These are phyloP conservation scores for Melanaphis sacchari DNA, from an alignment of 1,140 invertebrate genomes.

Conservation along the genomic window DNA sequence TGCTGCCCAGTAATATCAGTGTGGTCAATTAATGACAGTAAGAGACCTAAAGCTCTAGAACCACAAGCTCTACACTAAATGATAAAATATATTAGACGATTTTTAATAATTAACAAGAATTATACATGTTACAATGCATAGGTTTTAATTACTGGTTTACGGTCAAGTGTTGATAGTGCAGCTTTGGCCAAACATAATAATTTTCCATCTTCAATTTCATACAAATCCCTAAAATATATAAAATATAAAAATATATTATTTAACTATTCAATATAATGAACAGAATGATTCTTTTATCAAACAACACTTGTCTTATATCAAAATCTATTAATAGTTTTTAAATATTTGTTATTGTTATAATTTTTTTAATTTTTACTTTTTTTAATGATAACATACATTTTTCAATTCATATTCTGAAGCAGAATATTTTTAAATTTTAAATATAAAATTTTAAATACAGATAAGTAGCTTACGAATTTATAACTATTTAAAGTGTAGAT, in stretches of 20 bases:
- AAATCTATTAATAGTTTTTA: too few species aligned
- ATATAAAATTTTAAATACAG: too few species aligned
- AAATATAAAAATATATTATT: background rate
- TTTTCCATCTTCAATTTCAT: conserved; percentile 40
- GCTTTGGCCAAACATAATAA: conserved; percentile 20
- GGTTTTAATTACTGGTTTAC: conserved; percentile 37
- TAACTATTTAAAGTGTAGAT: too few species aligned
- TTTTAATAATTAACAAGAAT: background rate
- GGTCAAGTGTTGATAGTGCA: conserved; percentile 37
- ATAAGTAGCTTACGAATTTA: too few species aligned
- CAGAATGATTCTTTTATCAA: too few species aligned
- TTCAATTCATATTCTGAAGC: too few species aligned
- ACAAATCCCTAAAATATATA: conserved; percentile 30
- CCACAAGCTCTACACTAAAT: conserved; percentile 51
- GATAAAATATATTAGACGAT: background rate
- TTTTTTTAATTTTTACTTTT: too few species aligned
- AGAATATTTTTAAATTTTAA: too few species aligned
- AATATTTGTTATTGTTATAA: too few species aligned
- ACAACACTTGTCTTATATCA: too few species aligned
- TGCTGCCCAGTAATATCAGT: conserved; percentile 11
- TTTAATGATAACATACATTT: too few species aligned
- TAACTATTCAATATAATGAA: too few species aligned
- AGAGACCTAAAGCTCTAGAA: conserved; percentile 39
- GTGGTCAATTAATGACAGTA: conserved; percentile 39
- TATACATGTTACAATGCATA: background rate